Percentiles rank a stretch among this genome's conserved stretches.
Evolutionary conservation across 2,888 invertebrate species (phyloP).

Genomic region (Drosophila putrida): DNA sequence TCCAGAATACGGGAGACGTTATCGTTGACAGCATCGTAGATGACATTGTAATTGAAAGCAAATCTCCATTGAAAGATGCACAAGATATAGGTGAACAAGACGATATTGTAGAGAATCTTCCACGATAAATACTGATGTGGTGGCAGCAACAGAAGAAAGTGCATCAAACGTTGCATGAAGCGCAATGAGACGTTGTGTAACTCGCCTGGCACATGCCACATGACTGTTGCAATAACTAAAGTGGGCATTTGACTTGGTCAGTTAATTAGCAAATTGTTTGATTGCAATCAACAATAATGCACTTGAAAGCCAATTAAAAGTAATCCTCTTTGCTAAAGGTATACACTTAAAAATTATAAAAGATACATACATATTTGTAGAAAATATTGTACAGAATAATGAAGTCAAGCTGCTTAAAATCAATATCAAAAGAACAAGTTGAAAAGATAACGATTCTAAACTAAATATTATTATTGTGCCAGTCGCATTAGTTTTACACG

Average conservation of each 20-base stretch:
- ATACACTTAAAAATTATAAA: not conserved
- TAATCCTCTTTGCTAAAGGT: not conserved
- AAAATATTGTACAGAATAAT: too few relatives aligned
- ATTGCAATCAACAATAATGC: not conserved
- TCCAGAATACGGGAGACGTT: conserved; percentile 31
- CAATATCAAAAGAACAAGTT: too few relatives aligned
- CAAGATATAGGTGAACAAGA: conserved; percentile 10
- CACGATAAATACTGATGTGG: not conserved
- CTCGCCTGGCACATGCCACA: conserved; percentile 23
- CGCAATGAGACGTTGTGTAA: conserved; percentile 26
- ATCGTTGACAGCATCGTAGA: conserved; percentile 25
- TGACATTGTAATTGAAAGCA: conserved; percentile 31
- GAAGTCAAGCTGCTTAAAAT: too few relatives aligned
- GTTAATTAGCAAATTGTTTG: conserved; percentile 11
- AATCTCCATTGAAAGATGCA: conserved; percentile 34
- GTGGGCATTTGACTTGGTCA: not conserved
- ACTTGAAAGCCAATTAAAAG: not conserved
- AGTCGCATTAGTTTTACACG: too few relatives aligned
- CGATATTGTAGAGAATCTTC: conserved; percentile 26
- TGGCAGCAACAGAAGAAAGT: conserved; percentile 14
- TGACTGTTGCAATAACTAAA: conserved; percentile 5
- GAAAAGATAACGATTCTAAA: too few relatives aligned
- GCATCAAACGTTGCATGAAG: conserved; percentile 12
- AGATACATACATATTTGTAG: too few relatives aligned
- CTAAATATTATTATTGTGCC: too few relatives aligned